Percentiles rank a stretch among this genome's conserved stretches.
These are phyloP conservation scores for Agraylea sexmaculata DNA, from an alignment of 1,140 invertebrate genomes.

Conservation along the genomic window DNA sequence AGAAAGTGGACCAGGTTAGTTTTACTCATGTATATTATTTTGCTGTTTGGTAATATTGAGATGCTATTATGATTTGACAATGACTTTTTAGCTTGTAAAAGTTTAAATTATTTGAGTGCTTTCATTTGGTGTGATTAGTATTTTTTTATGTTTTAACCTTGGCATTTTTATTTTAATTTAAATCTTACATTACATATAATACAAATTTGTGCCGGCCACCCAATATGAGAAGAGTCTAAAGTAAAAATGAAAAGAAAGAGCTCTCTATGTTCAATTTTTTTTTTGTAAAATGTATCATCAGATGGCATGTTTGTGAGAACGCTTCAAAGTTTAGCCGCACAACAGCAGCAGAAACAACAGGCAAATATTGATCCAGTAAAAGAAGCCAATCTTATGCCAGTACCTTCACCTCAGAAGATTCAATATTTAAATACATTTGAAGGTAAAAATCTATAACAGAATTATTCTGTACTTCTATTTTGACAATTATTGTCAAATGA, in stretches of 20 bases:
- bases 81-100: slow-evolving; percentile 21
- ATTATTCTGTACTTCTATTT: no score
- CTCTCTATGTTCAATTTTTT: slow-evolving; percentile 22
- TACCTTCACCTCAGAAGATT: slow-evolving; percentile 91
- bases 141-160: no score
- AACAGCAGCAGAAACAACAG: slow-evolving; percentile 50
- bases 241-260: no score
- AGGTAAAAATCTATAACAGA: no score
- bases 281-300: no score
- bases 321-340: slow-evolving; percentile 64
- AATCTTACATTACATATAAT: no score
- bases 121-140: no score
- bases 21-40: slow-evolving; percentile 10
- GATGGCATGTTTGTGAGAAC: slow-evolving; percentile 72
- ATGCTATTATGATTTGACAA: background rate
- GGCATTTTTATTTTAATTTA: no score
- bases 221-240: no score
- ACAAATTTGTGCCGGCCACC: no score
- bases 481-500: no score
- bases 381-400: slow-evolving; percentile 88
- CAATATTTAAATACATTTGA: slow-evolving; percentile 92
- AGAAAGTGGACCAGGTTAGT: slow-evolving; percentile 34
- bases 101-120: no score
- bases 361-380: slow-evolving; percentile 42
- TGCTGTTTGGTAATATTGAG: background rate